Conservation (phyloP, 2,888 invertebrate genomes). For the Labia minor region DNA sequence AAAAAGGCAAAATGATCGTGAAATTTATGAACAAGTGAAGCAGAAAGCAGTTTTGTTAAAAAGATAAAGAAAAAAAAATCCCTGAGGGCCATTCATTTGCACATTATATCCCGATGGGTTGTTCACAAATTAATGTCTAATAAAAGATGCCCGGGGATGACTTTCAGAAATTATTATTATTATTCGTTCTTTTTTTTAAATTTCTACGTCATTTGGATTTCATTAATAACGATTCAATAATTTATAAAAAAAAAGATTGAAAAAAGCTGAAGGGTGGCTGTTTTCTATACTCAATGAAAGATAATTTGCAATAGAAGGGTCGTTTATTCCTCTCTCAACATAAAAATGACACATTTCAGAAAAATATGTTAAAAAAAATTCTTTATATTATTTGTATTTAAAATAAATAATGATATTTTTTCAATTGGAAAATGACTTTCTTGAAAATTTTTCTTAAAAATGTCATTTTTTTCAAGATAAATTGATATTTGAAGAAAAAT, state of each 20-base stretch:
- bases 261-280: background rate
- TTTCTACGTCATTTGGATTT: background rate
- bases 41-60: background rate
- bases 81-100: background rate
- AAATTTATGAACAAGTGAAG: conserved; percentile 13
- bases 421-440: no score
- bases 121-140: background rate
- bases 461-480: no score
- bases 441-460: no score
- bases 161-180: background rate
- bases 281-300: no score
- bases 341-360: no score
- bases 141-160: background rate
- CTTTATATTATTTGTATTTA: no score
- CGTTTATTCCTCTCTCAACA: no score
- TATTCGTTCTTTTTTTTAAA: background rate
- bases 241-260: background rate
- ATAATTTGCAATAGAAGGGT: no score
- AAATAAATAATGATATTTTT: no score
- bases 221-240: conserved; percentile 7
- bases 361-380: no score
- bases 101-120: background rate
- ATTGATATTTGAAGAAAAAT: no score
- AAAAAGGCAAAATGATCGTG: conserved; percentile 3
- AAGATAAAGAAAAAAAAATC: background rate